These are phyloP conservation scores for Cheilosia scutellata DNA, from an alignment of 2,888 invertebrate species.

Conservation along the genomic window DNA sequence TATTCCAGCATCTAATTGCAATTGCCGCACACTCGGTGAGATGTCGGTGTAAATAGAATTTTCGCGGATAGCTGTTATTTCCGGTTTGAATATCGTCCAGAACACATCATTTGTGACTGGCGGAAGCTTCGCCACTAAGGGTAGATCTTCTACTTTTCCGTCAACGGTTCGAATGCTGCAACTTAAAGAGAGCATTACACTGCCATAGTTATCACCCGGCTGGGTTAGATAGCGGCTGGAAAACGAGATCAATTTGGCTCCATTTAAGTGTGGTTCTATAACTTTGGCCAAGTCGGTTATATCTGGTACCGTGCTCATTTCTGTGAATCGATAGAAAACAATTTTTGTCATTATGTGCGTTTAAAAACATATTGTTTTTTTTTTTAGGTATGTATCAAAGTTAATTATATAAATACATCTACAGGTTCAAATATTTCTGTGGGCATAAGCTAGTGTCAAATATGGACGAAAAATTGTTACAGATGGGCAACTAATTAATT, in stretches of 20 bases:
- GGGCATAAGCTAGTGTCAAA: too few species aligned
- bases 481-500: too few species aligned
- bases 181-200: slow-evolving; percentile 85
- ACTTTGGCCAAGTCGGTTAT: slow-evolving; percentile 80
- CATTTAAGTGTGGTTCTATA: slow-evolving; percentile 80
- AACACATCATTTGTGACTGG: slow-evolving; percentile 85
- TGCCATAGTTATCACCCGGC: slow-evolving; percentile 87
- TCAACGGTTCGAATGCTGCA: slow-evolving; percentile 80
- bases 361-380: too few species aligned
- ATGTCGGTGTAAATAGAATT: slow-evolving; percentile 85
- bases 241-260: slow-evolving; percentile 82
- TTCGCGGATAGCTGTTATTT: slow-evolving; percentile 86
- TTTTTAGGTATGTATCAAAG: too few species aligned
- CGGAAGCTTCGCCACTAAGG: slow-evolving; percentile 86
- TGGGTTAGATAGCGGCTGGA: slow-evolving; percentile 84
- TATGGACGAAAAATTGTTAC: too few species aligned
- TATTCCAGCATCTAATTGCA: slow-evolving; percentile 85
- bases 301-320: slow-evolving; percentile 77
- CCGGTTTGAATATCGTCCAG: slow-evolving; percentile 85
- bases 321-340: neutral
- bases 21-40: slow-evolving; percentile 84
- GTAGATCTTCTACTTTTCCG: slow-evolving; percentile 81
- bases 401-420: too few species aligned
- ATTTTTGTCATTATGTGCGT: neutral
- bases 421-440: too few species aligned